Evolutionary conservation across 1,140 invertebrate species (phyloP), one percentile per base, ranked within the genome.

Genomic region (Stegodyphus mimosarum): DNA sequence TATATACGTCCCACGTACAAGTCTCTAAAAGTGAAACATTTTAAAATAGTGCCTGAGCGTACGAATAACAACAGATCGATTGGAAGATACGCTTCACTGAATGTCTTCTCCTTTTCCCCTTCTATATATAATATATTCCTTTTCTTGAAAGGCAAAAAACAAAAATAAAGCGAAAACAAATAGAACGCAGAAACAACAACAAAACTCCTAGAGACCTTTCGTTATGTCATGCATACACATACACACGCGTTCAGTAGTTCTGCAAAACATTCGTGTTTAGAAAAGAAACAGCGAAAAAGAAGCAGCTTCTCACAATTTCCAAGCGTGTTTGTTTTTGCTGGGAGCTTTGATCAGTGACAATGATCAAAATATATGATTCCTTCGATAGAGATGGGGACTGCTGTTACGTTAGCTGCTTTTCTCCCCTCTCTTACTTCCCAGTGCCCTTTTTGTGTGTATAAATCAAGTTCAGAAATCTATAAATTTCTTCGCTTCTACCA

Each of bases 241-340:
- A 71, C n/a, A 60, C 55, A 60, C 55, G 55, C 55, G 15, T 60
- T 15, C 55, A 11, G 55, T 60, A 60, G 55, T 60, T 60, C 9
- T 60, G 55, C 55, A 60, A 60, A 60, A 60, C 55, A 60, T 60
- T 33, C 9, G 18, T 55, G 18, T 13, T 18, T 6, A 5, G n/a
- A 64, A 50, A 33, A 33, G 33, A 33, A 33, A 33, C 33, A 33
- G 18, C n/a, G 48, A 76, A 76, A 49, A 51, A 76, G 74, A 76
- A 76, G 64, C 64, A 51, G 74, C 74, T 76, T 76, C 64, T 76
- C 74, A 76, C 74, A 76, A 76, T 76, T 76, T 76, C 74, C 74
- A 13, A 76, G 74, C 7, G 50, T 76, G 74, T 76, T 76, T 76
- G 74, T 76, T 76, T 76, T 76, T 60, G 74, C 11, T 50, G 60